Evolutionary conservation across 2,888 invertebrate species (phyloP).

Genomic region (Cephus rjabovi): DNA sequence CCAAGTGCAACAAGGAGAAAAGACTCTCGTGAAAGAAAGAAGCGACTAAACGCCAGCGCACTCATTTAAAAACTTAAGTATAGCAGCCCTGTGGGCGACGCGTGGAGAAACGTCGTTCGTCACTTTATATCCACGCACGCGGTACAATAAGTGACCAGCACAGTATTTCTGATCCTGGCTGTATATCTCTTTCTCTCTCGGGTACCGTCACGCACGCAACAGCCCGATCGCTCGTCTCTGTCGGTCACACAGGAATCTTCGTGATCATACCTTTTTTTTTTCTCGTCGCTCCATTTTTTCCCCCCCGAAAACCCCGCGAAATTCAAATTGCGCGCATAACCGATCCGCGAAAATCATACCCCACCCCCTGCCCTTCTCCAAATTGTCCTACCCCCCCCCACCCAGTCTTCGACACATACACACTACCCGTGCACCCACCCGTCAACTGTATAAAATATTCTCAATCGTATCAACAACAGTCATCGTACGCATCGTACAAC

Average conservation of each 20-base stretch:
- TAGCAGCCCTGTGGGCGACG: background rate
- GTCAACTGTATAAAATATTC: conserved; percentile 67
- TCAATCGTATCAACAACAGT: conserved; percentile 67
- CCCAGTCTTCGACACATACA: conserved; percentile 43
- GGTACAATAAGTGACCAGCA: background rate
- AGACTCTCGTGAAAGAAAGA: background rate
- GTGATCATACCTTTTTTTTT: background rate
- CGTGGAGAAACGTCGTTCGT: too few relatives aligned
- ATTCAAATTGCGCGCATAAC: background rate
- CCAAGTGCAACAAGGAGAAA: background rate
- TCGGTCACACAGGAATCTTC: conserved; percentile 8
- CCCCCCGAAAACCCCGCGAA: background rate
- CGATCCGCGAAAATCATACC: conserved; percentile 27
- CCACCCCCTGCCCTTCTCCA: conserved; percentile 36
- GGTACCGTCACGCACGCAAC: background rate
- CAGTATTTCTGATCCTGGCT: background rate
- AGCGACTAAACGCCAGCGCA: conserved; percentile 40
- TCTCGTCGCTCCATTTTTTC: conserved; percentile 3
- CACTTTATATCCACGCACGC: too few relatives aligned
- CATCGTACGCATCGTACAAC: conserved; percentile 64
- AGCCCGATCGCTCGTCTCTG: conserved; percentile 11
- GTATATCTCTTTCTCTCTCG: conserved; percentile 6
- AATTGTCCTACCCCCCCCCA: conserved; percentile 38
- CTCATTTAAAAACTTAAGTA: conserved; percentile 35
- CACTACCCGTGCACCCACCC: conserved; percentile 45